Base-by-base conservation (phyloP, 1,140 invertebrate species). In the Apis laboriosa region DNA sequence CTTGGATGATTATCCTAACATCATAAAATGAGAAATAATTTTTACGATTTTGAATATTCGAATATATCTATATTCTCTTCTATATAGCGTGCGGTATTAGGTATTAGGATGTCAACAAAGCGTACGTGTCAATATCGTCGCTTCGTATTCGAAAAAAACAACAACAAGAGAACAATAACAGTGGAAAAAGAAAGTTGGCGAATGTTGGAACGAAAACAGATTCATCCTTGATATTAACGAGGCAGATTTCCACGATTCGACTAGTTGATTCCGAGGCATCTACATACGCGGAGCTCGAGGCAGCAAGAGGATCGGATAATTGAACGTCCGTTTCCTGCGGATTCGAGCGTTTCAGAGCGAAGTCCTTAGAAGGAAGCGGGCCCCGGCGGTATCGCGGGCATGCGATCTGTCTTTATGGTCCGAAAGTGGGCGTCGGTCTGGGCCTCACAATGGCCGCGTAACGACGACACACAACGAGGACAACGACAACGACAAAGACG, bases 351-450 rank as follows among this genome's bases (percentile, higher is more conserved):
- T 79, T 83, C 77, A 78, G 79, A 73, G 34, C 81, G 70, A 89
- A 87, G 84, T 85, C 88, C 88, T 85, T 89, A 89, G 84, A 89
- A 87, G 88, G 88, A 87, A 88, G 79, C 80, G 83, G 60, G 74
- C 53, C 77, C 71, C 66, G 87, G 77, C 83, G 60, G 88, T 89
- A 89, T 89, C 88, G 85, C 83, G 82, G 83, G 80, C 88, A 87
- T 84, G 87, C 88, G 88, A 89, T 89, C 88, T 89, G 88, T 87
- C 88, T 89, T 89, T 89, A 89, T 89, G 88, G 84, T 86, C 88
- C 85, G 88, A 89, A 89, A 89, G 88, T 89, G 88, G 88, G 88
- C 88, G 88, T 89, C 88, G 84, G 82, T 81, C 70, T 63, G 86
- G 34, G 84, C n/a, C 64, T 79, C 88, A 89, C 88, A 89, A 89